A percentile compares a stretch with the other conserved stretches of the same genome.
Evolutionary conservation across 2,113 vertebrate species (phyloP).

Genomic region (Anguilla rostrata): DNA sequence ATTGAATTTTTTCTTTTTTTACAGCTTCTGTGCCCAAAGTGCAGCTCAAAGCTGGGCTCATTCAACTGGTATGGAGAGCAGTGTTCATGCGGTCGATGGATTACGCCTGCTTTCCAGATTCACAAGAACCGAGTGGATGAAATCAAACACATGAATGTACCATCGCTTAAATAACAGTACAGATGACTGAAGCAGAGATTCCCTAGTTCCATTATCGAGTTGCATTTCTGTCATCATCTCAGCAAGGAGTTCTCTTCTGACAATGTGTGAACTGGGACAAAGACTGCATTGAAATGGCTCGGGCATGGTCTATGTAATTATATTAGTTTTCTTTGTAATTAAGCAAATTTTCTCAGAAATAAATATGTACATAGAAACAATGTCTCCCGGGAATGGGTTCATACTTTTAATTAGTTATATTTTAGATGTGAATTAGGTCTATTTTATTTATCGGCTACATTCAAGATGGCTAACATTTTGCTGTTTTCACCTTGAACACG

Average conservation of each 20-base stretch:
- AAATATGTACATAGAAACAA: neutral
- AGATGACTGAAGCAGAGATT: neutral
- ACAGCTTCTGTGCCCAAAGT: slow-evolving; percentile 94
- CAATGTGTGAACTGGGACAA: neutral
- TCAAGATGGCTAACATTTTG: too few relatives aligned
- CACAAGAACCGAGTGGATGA: slow-evolving; percentile 91
- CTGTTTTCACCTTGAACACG: too few relatives aligned
- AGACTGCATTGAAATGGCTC: neutral
- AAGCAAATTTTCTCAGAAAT: neutral
- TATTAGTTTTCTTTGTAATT: neutral
- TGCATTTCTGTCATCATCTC: neutral
- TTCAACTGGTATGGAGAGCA: slow-evolving; percentile 92
- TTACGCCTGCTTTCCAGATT: slow-evolving; percentile 91
- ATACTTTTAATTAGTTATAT: neutral
- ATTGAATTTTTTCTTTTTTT: slow-evolving; percentile 30
- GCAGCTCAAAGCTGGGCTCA: slow-evolving; percentile 84
- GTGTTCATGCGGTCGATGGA: slow-evolving; percentile 93
- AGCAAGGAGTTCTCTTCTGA: neutral
- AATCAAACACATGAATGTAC: slow-evolving; percentile 63
- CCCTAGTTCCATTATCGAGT: neutral
- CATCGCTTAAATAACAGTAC: slow-evolving; percentile 45
- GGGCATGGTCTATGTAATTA: neutral
- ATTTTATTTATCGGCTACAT: neutral
- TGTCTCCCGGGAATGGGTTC: neutral
- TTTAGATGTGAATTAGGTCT: neutral